A percentile compares a stretch with the other conserved stretches of the same genome.
phyloP scores from a whole-genome alignment of 2,888 invertebrate species.

The Nyleta sp. region DNA sequence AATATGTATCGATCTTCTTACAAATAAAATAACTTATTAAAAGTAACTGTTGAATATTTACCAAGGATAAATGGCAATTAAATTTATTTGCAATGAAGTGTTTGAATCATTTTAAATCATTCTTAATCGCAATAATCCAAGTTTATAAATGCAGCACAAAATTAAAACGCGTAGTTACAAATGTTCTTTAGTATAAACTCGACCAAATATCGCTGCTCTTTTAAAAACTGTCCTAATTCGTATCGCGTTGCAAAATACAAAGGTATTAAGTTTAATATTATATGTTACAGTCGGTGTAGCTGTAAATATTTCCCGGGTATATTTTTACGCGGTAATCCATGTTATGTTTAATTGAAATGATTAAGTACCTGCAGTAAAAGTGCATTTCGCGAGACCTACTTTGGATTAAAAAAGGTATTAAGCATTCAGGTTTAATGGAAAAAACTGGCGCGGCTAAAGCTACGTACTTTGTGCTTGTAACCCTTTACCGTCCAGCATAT shows the following conservation, averaged over 20 bases:
- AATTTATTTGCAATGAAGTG: no score
- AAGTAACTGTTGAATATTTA: no score
- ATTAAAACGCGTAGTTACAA: no score
- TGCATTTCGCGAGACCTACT: constrained; percentile 32
- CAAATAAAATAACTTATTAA: no score
- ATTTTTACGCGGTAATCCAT: constrained; percentile 36
- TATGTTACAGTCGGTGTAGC: not conserved
- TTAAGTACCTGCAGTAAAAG: constrained; percentile 42
- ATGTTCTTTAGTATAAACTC: no score
- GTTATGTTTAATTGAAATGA: constrained; percentile 55
- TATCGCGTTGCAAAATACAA: constrained; percentile 15
- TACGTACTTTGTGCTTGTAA: constrained; percentile 17
- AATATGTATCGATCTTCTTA: no score
- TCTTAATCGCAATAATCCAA: no score
- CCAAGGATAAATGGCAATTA: no score
- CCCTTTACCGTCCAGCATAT: constrained; percentile 19
- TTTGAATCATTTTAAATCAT: no score
- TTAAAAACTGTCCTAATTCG: constrained; percentile 13
- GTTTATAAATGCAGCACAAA: no score
- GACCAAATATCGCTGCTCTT: not conserved
- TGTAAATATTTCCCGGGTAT: constrained; percentile 27
- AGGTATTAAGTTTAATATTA: constrained; percentile 37
- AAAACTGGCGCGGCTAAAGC: constrained; percentile 17
- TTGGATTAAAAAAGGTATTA: constrained; percentile 38
- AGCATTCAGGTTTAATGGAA: constrained; percentile 44